phyloP scores from a whole-genome alignment of 2,113 vertebrate genomes.

The Thryonomys swinderianus region DNA sequence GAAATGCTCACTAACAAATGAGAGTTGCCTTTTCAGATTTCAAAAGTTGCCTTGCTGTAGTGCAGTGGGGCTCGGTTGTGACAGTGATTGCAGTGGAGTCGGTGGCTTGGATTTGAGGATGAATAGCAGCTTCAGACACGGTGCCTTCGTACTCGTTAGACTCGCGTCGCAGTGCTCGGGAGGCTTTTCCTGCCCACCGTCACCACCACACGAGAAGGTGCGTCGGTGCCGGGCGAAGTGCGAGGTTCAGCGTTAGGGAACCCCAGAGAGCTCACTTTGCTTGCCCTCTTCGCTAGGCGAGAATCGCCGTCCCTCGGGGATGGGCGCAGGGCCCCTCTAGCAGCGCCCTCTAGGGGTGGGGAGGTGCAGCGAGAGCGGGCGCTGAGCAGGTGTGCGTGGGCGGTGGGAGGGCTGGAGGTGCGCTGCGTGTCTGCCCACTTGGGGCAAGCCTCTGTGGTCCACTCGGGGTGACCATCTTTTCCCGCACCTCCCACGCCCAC shows the following conservation, averaged over 20 bases:
- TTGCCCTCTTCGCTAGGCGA: neutral
- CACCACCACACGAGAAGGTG: neutral
- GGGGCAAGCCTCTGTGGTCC: neutral
- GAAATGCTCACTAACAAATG: neutral
- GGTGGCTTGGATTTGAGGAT: neutral
- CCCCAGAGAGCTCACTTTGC: neutral
- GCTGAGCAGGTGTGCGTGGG: neutral
- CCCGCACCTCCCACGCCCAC: neutral
- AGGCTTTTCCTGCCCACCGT: neutral
- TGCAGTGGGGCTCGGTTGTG: neutral
- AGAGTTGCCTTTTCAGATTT: neutral
- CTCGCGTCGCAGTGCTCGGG: neutral
- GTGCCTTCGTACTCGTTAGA: neutral
- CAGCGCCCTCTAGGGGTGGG: too few species aligned
- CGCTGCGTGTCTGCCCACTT: neutral
- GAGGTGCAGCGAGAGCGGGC: neutral
- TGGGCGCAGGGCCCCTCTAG: too few species aligned
- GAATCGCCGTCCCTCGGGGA: too few species aligned
- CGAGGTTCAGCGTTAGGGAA: neutral
- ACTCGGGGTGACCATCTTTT: neutral
- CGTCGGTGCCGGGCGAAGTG: neutral
- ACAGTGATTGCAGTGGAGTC: neutral
- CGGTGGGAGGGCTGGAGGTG: neutral
- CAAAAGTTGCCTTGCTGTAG: constrained; percentile 20
- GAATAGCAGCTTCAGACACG: neutral